Evolutionary conservation across 2,113 vertebrate species (phyloP).

Genomic region (Atlantisia rogersi): DNA sequence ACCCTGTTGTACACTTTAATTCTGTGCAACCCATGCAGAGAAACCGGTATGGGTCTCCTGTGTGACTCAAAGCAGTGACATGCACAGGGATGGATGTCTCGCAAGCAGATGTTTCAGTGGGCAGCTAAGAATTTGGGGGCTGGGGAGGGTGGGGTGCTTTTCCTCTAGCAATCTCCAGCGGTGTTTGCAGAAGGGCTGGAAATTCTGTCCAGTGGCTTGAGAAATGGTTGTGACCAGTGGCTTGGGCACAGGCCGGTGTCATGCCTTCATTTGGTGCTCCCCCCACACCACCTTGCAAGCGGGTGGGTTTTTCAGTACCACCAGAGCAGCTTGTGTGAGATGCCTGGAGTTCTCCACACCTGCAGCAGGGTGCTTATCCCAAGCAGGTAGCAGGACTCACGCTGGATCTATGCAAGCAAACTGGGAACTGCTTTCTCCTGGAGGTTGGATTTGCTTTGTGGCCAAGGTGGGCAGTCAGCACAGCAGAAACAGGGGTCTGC

Average conservation of each 20-base stretch:
- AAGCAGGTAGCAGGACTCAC: neutral
- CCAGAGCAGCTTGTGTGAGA: neutral
- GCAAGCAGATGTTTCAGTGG: conserved; percentile 35
- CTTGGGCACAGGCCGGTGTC: neutral
- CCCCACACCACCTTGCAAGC: too few species aligned
- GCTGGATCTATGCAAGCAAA: fast-evolving
- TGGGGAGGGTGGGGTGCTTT: neutral
- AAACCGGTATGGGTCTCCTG: neutral
- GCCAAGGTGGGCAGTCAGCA: neutral
- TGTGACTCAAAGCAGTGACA: neutral
- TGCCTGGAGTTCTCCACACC: fast-evolving
- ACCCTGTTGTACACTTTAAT: neutral
- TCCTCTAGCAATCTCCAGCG: neutral
- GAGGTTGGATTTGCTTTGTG: neutral
- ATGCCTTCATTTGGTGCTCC: neutral
- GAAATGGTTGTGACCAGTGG: fast-evolving
- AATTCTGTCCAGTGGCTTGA: neutral
- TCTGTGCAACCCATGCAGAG: neutral
- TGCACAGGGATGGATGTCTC: neutral
- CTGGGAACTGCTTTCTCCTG: fast-evolving
- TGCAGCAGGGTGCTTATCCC: neutral
- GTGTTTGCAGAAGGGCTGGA: neutral
- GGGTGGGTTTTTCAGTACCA: neutral
- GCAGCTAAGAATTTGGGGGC: neutral
- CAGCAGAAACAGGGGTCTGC: neutral